Conservation (phyloP, 2,888 invertebrate genomes). For the Steinernema carpocapsae region DNA sequence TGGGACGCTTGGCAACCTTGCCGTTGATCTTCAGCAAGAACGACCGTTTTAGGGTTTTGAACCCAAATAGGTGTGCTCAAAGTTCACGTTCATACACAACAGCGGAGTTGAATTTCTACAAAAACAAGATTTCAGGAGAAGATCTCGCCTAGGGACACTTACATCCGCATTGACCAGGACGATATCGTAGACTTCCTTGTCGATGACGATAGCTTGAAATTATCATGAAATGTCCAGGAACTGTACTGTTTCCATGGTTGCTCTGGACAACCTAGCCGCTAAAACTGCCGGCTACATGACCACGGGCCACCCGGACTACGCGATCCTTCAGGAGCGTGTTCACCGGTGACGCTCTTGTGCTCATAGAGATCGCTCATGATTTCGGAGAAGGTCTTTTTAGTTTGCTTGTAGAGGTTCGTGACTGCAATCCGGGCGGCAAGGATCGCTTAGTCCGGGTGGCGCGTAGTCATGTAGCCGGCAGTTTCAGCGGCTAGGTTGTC, state of each 20-base stretch:
- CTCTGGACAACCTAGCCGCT: slow-evolving; percentile 94
- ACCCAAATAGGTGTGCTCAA: slow-evolving; percentile 98
- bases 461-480: slow-evolving; percentile 95
- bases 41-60: slow-evolving; percentile 93
- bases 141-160: slow-evolving; percentile 43
- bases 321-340: slow-evolving; percentile 76
- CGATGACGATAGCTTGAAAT: slow-evolving; percentile 78
- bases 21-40: slow-evolving; percentile 89
- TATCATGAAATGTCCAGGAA: slow-evolving; percentile 81
- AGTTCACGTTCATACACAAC: slow-evolving; percentile 96
- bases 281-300: slow-evolving; percentile 99
- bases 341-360: slow-evolving; percentile 78
- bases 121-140: background rate
- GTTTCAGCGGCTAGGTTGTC: slow-evolving; percentile 98
- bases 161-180: slow-evolving; percentile 84
- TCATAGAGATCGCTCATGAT: slow-evolving; percentile 86
- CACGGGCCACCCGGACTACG: slow-evolving; percentile 95
- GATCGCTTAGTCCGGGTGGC: slow-evolving; percentile 90
- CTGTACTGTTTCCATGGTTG: slow-evolving; percentile 94
- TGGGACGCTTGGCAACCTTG: slow-evolving; percentile 92
- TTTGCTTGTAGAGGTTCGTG: slow-evolving; percentile 97
- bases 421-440: slow-evolving; percentile 83
- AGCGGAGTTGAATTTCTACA: slow-evolving; percentile 82
- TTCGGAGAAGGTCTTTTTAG: slow-evolving; percentile 76
- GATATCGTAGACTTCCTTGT: slow-evolving; percentile 81